Percentiles rank a stretch among this genome's conserved stretches.
Conservation (phyloP, 2,113 vertebrate species). For the Oxygymnocypris stewartii region DNA sequence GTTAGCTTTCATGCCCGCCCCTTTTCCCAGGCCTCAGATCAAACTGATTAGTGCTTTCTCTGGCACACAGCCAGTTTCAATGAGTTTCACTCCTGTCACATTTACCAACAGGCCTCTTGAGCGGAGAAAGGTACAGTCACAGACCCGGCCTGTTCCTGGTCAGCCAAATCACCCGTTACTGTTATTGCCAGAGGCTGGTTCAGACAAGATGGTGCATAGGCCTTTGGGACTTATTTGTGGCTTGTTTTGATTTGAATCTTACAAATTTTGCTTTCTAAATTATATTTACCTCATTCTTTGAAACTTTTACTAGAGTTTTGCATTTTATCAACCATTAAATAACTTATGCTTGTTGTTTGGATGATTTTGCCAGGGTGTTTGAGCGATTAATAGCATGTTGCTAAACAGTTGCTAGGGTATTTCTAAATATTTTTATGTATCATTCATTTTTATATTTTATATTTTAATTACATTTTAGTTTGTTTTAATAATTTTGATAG, state of each 20-base stretch:
- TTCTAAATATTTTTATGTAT: no score
- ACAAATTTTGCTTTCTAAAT: not conserved
- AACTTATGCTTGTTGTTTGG: not conserved
- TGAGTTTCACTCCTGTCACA: slow-evolving; percentile 72
- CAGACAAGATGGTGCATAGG: not conserved
- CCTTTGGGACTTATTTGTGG: not conserved
- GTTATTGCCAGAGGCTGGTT: slow-evolving; percentile 50
- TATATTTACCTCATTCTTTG: not conserved
- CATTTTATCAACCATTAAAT: not conserved
- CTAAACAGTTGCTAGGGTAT: no score
- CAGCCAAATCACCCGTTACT: slow-evolving; percentile 59
- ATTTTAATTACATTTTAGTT: no score
- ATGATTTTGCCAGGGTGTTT: not conserved
- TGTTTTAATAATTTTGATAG: no score
- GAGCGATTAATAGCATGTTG: no score
- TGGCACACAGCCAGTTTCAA: slow-evolving; percentile 77
- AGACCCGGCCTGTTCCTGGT: slow-evolving; percentile 56
- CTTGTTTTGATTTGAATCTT: not conserved
- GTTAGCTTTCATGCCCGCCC: slow-evolving; percentile 56
- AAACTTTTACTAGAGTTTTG: not conserved
- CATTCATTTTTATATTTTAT: no score
- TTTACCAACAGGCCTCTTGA: slow-evolving; percentile 66
- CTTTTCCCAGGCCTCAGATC: slow-evolving; percentile 66
- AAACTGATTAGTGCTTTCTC: slow-evolving; percentile 65
- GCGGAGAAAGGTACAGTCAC: slow-evolving; percentile 73